phyloP scores from a whole-genome alignment of 2,113 vertebrate species.

The Paramisgurnus dabryanus region DNA sequence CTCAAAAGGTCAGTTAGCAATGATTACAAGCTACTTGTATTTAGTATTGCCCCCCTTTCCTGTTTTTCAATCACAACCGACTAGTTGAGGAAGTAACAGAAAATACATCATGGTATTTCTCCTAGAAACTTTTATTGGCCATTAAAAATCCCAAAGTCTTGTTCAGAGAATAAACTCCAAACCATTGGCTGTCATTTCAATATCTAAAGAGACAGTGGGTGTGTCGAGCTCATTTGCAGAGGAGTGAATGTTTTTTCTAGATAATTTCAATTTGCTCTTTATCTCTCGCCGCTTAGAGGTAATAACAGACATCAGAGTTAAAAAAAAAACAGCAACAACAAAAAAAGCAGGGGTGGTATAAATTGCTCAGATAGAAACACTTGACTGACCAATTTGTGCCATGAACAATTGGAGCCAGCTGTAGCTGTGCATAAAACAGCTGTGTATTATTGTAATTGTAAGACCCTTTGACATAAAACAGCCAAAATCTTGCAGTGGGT shows the following conservation, averaged over 20 bases:
- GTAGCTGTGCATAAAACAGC: conserved; percentile 16
- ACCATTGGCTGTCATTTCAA: conserved; percentile 1
- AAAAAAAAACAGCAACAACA: neutral
- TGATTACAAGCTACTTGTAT: no score
- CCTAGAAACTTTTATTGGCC: conserved; percentile 6
- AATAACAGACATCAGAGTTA: conserved; percentile 22
- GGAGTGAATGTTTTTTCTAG: neutral
- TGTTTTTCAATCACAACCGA: no score
- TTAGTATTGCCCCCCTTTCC: no score
- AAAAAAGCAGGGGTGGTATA: conserved; percentile 24
- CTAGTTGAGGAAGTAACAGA: no score
- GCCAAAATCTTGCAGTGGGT: neutral
- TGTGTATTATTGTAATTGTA: conserved; percentile 23
- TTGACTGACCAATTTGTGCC: conserved; percentile 10
- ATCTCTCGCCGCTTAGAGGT: conserved; percentile 8
- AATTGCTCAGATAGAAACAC: conserved; percentile 28
- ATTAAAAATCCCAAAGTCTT: conserved; percentile 18
- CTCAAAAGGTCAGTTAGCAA: no score
- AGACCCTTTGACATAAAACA: conserved; percentile 3
- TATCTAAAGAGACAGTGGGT: conserved; percentile 17
- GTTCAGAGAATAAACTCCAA: neutral
- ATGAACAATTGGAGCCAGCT: conserved; percentile 27
- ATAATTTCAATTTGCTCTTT: conserved; percentile 13
- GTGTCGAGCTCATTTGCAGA: conserved; percentile 19
- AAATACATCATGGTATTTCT: no score